Evolutionary conservation across 1,140 invertebrate species (phyloP).

Genomic region (Elymnias hypermnestra): DNA sequence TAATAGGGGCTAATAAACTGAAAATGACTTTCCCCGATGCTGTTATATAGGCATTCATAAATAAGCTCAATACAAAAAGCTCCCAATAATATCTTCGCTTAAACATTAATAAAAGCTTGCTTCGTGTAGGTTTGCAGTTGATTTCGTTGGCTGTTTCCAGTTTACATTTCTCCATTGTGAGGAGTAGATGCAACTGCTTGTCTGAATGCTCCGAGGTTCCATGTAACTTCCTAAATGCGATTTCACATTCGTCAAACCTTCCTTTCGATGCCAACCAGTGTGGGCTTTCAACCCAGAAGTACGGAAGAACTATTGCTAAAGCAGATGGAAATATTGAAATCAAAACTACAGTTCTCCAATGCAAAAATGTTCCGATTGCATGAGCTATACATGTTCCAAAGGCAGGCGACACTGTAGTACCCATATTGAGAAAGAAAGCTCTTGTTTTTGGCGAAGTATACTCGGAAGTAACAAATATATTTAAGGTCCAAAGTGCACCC

Average conservation of each 20-base stretch:
- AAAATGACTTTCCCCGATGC: conserved; percentile 8
- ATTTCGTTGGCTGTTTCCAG: too few species aligned
- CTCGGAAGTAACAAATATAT: conserved; percentile 7
- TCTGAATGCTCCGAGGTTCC: neutral
- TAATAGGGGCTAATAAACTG: conserved; percentile 2
- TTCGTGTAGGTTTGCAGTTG: neutral
- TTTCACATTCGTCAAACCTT: too few species aligned
- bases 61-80: conserved; percentile 1
- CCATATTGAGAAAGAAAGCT: conserved; percentile 8
- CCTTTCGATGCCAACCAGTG: too few species aligned
- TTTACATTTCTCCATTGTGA: too few species aligned
- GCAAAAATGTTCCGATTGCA: conserved; percentile 1
- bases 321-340: conserved; percentile 5
- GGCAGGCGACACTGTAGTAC: neutral
- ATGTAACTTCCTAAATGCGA: conserved; percentile 4
- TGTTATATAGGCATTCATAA: conserved; percentile 6
- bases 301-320: conserved; percentile 4
- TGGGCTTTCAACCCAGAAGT: too few species aligned
- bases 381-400: conserved; percentile 5
- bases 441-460: conserved; percentile 13
- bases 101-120: conserved; percentile 4
- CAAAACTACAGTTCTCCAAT: conserved; percentile 4
- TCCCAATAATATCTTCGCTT: conserved; percentile 21
- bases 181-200: too few species aligned
- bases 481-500: conserved; percentile 3